Evolutionary conservation across 2,888 invertebrate species (phyloP).

Genomic region (Xestia sexstrigata): DNA sequence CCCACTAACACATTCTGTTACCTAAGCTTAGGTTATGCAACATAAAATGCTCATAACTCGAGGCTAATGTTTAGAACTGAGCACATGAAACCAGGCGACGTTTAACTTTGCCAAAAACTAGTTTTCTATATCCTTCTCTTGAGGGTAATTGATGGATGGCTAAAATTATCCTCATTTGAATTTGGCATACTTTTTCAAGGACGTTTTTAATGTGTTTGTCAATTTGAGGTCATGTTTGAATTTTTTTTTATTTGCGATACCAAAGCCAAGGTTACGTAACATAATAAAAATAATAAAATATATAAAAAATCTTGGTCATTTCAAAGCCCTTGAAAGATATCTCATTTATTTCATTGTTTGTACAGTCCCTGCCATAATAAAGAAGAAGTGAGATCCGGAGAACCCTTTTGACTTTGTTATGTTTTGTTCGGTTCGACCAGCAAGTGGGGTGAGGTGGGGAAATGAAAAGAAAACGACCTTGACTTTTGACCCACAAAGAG

Average conservation of each 20-base stretch:
- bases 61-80: slow-evolving; percentile 44
- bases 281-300: neutral
- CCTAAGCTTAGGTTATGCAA: slow-evolving; percentile 60
- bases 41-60: slow-evolving; percentile 42
- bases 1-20: slow-evolving; percentile 71
- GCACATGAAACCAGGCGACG: neutral
- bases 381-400: slow-evolving; percentile 23
- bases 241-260: neutral
- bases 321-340: slow-evolving; percentile 23
- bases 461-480: slow-evolving; percentile 61
- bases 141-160: neutral
- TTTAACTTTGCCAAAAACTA: slow-evolving; percentile 35
- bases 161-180: slow-evolving; percentile 14
- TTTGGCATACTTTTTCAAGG: slow-evolving; percentile 12
- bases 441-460: slow-evolving; percentile 8
- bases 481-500: slow-evolving; percentile 32
- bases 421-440: slow-evolving; percentile 3
- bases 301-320: slow-evolving; percentile 2
- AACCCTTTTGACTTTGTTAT: slow-evolving; percentile 55
- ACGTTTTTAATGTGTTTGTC: slow-evolving; percentile 17
- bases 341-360: slow-evolving; percentile 43
- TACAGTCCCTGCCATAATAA: slow-evolving; percentile 22
- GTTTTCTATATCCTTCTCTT: slow-evolving; percentile 29
- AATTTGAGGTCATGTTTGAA: neutral
- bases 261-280: neutral